Percentiles rank a stretch among this genome's conserved stretches.
Evolutionary conservation across 1,140 invertebrate species (phyloP).

Genomic region (Globodera rostochiensis): DNA sequence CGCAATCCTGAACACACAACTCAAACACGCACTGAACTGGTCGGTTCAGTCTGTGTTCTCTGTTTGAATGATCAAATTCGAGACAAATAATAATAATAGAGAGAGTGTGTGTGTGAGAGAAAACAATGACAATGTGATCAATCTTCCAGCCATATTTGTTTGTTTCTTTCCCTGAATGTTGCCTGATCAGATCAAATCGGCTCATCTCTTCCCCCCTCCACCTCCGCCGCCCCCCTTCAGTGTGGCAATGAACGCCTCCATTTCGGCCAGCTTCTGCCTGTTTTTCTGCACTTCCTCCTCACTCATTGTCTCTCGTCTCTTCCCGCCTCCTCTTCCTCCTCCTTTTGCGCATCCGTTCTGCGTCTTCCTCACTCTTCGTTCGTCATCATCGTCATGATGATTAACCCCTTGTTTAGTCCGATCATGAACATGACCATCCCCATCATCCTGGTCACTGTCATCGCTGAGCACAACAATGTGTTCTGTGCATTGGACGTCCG

Average conservation of each 20-base stretch:
- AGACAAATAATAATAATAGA: too few relatives aligned
- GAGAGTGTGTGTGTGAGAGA: too few relatives aligned
- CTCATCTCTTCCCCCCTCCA: not conserved
- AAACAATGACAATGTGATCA: too few relatives aligned
- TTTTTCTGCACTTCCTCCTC: slow-evolving; percentile 31
- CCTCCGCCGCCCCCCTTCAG: slow-evolving; percentile 11
- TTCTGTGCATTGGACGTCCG: not conserved
- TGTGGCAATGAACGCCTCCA: slow-evolving; percentile 43
- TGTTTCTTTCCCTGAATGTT: too few relatives aligned
- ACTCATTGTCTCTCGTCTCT: not conserved
- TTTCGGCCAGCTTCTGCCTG: slow-evolving; percentile 35
- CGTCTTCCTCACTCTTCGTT: slow-evolving; percentile 1
- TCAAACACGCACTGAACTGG: too few relatives aligned
- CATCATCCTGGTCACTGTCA: not conserved
- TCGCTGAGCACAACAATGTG: not conserved
- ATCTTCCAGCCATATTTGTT: too few relatives aligned
- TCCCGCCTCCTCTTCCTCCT: not conserved
- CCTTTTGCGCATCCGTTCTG: not conserved
- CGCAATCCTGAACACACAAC: too few relatives aligned
- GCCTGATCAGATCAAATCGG: too few relatives aligned
- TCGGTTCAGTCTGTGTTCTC: too few relatives aligned
- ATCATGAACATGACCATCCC: not conserved
- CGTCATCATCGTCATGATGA: slow-evolving; percentile 26
- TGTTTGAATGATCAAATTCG: too few relatives aligned
- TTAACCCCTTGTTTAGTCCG: slow-evolving; percentile 1